Base-by-base conservation (phyloP, 2,888 invertebrate genomes). In the Oscheius sp. region DNA sequence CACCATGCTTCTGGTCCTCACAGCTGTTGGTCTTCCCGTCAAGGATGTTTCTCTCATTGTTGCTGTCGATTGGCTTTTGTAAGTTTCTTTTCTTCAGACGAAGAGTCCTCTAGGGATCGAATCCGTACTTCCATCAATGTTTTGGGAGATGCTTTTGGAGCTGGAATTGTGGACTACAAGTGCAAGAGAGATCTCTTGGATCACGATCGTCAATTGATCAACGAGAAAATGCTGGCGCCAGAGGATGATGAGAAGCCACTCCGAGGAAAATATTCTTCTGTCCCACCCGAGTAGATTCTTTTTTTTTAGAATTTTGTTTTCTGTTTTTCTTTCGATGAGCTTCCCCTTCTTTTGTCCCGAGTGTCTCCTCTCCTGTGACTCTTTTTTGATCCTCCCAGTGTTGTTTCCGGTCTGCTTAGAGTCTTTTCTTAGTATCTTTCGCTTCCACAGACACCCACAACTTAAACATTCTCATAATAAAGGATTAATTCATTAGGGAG, bases 91-190 rank as follows among this genome's bases (percentile, higher is more conserved):
- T 25, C 17, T n/a, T 55, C 5, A 29, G 8, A 25, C n/a, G 48
- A 48, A 48, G 6, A 48, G 33, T 8, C 17, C 29, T 34, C 55
- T 29, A 90, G 90, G 67, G 90, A 90, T 82, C 87, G 90, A 74
- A 87, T 90, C 69, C 86, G 90, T 63, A 90, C 90, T 10, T 88
- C 90, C 1, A 88, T 90, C 76, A 90, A 90, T 81, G 90, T 90
- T 4, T 84, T 90, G 23, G 90, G 90, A 27, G 90, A 90, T 83
- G 89, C 89, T 53, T 90, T 88, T 82, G 90, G 90, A 25, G 90
- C 90, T n/a, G 90, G 89, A 48, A 89, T 90, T 55, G 90, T 90
- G 4, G 87, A 88, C 71, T 90, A 90, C 81, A 83, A 89, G 68
- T 88, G 87, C 52, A 86, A 87, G 69, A 82, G 84, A 4, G 89